A percentile compares a stretch with the other conserved stretches of the same genome.
Conservation (phyloP, 2,113 vertebrate species). For the Gobio gobio region DNA sequence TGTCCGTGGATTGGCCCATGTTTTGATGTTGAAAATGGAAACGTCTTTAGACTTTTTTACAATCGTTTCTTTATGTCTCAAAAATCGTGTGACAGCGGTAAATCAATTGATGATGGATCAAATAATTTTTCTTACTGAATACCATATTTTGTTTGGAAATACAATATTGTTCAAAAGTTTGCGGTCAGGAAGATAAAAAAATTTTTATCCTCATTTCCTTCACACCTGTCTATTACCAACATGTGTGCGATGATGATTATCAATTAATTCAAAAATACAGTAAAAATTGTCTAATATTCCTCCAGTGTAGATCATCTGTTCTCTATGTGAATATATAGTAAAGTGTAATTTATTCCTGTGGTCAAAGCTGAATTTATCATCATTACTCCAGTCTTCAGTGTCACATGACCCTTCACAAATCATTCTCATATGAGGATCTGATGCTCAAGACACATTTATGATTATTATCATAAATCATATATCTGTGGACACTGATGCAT, state of each 20-base stretch:
- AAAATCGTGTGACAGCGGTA: too few relatives aligned
- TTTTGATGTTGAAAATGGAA: too few relatives aligned
- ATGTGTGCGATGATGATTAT: too few relatives aligned
- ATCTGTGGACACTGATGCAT: background rate
- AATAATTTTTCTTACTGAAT: too few relatives aligned
- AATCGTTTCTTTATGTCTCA: too few relatives aligned
- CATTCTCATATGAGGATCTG: fast-evolving
- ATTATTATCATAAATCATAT: background rate
- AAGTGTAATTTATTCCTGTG: background rate
- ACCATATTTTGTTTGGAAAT: background rate
- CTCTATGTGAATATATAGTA: background rate
- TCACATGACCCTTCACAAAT: background rate
- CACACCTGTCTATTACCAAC: too few relatives aligned
- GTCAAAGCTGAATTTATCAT: background rate
- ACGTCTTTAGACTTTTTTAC: too few relatives aligned
- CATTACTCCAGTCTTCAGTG: background rate
- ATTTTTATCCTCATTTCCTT: too few relatives aligned
- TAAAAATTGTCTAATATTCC: background rate
- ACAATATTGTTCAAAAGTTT: background rate
- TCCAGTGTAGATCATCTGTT: background rate
- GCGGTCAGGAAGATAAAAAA: background rate
- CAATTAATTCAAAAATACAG: too few relatives aligned
- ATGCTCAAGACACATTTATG: background rate
- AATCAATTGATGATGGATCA: background rate
- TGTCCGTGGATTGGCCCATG: too few relatives aligned